These are phyloP conservation scores for Drosophila fungiperda DNA, from an alignment of 2,888 invertebrate species.

Conservation along the genomic window DNA sequence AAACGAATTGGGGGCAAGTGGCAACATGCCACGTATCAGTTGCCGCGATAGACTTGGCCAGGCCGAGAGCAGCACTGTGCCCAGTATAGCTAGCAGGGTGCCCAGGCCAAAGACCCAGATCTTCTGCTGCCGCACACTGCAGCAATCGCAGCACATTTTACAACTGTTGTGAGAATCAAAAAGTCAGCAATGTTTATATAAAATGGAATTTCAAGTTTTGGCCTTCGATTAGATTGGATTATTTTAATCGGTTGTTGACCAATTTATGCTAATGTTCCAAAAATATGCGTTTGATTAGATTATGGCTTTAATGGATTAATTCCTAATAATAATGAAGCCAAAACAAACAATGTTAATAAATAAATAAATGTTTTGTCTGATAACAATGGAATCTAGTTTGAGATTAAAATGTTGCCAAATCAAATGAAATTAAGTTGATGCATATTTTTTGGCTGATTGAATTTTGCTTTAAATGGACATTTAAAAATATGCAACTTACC, in stretches of 20 bases:
- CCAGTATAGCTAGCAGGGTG: constrained; percentile 58
- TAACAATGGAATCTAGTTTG: background rate
- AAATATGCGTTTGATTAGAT: constrained; percentile 9
- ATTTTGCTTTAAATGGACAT: background rate
- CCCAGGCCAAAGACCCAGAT: constrained; percentile 78
- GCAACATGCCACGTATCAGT: constrained; percentile 83
- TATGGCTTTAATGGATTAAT: background rate
- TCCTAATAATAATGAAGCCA: background rate
- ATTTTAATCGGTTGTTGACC: constrained; percentile 2
- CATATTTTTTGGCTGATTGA: constrained; percentile 5
- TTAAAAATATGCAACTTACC: background rate
- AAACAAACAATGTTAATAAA: background rate
- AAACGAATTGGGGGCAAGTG: constrained; percentile 87
- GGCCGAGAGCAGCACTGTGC: constrained; percentile 68
- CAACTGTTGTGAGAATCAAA: constrained; percentile 28
- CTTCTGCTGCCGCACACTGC: constrained; percentile 79
- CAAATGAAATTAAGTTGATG: background rate
- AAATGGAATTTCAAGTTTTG: background rate
- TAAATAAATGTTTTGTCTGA: background rate
- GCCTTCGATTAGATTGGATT: constrained; percentile 39
- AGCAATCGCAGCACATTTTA: constrained; percentile 80
- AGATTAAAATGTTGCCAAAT: background rate
- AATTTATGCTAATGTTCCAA: constrained; percentile 9
- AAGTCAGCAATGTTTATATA: constrained; percentile 11
- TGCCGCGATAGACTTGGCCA: constrained; percentile 76